Conservation (phyloP, 37 sponge, comb jelly and placozoan species). For the Beroe ovata region DNA sequence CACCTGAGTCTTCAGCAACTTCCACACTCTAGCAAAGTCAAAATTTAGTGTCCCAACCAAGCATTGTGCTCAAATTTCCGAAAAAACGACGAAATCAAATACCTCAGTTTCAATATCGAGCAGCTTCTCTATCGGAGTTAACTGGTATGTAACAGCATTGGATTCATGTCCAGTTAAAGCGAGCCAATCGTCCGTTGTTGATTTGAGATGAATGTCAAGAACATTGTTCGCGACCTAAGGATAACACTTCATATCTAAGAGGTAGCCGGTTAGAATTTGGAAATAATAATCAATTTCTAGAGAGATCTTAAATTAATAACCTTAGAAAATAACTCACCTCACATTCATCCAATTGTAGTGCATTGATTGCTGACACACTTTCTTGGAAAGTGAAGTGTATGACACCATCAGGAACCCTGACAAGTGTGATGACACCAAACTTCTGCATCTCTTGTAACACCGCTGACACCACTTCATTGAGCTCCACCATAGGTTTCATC, state of each 20-base stretch:
- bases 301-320: no score
- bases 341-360: constrained; percentile 40
- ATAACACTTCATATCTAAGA: no score
- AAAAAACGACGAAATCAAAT: no score
- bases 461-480: background rate
- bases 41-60: no score
- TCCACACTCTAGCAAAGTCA: no score
- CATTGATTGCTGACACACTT: constrained; percentile 38
- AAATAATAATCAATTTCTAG: no score
- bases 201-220: constrained; percentile 2
- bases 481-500: background rate
- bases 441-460: constrained; percentile 18
- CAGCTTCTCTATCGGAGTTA: constrained; percentile 29
- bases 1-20: no score
- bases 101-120: constrained; percentile 7
- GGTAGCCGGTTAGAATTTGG: no score
- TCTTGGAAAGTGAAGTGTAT: constrained; percentile 65
- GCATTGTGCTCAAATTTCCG: no score
- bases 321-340: constrained; percentile 6
- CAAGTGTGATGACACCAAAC: constrained; percentile 37
- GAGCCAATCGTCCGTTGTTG: constrained; percentile 24
- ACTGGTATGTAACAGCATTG: background rate
- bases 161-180: background rate
- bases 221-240: background rate
- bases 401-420: constrained; percentile 46